A percentile compares a stretch with the other conserved stretches of the same genome.
Evolutionary conservation across 2,888 invertebrate species (phyloP).

Genomic region (Villa cingulata): DNA sequence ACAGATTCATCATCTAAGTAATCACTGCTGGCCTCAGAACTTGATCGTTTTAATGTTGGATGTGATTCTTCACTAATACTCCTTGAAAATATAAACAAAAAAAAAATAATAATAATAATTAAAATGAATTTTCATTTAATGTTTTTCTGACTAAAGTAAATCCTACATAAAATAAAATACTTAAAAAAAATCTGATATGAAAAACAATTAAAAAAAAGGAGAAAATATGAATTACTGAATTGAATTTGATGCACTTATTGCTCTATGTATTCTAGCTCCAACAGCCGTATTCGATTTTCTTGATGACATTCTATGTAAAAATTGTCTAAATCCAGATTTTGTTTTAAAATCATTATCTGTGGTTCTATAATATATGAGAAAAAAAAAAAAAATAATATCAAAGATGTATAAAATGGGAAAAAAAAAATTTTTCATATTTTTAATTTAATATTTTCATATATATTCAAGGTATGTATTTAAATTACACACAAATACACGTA

Average conservation of each 20-base stretch:
- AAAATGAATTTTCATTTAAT: neutral
- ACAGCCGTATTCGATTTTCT: constrained; percentile 25
- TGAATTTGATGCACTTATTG: constrained; percentile 30
- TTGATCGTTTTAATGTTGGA: constrained; percentile 29
- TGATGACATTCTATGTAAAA: constrained; percentile 33
- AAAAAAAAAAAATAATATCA: neutral
- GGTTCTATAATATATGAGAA: constrained; percentile 2
- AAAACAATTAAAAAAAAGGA: too few species aligned
- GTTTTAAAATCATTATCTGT: constrained; percentile 11
- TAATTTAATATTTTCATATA: too few species aligned
- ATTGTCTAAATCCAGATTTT: constrained; percentile 30
- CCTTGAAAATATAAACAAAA: constrained; percentile 9
- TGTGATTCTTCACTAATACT: constrained; percentile 22
- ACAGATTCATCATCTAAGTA: constrained; percentile 31
- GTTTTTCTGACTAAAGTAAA: too few species aligned
- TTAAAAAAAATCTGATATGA: too few species aligned
- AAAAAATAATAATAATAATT: neutral
- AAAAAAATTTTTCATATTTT: too few species aligned
- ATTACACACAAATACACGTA: neutral
- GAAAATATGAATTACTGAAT: constrained; percentile 28
- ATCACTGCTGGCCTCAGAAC: constrained; percentile 35
- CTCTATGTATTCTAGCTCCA: constrained; percentile 19
- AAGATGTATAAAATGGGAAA: neutral
- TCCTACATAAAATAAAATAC: too few species aligned
- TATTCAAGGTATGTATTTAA: neutral